phyloP scores from a whole-genome alignment of 2,797 vertebrate species.

The Clarias platycephalus region DNA sequence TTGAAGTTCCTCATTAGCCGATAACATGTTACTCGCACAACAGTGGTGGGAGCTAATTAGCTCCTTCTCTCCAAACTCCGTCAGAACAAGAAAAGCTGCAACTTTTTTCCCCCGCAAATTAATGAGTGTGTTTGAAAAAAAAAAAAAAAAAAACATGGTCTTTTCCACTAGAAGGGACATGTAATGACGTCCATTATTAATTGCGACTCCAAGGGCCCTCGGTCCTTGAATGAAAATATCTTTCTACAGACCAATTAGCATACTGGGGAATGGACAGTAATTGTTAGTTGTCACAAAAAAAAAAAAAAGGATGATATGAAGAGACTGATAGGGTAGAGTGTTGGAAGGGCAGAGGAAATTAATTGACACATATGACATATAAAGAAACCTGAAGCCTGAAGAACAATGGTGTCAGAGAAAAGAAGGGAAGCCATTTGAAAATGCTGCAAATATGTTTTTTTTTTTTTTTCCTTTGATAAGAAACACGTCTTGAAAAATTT shows the following conservation, averaged over 20 bases:
- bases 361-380: slow-evolving; percentile 16
- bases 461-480: slow-evolving; percentile 18
- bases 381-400: neutral
- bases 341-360: slow-evolving; percentile 16
- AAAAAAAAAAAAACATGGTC: slow-evolving; percentile 15
- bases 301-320: slow-evolving; percentile 33
- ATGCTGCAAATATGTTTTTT: slow-evolving; percentile 16
- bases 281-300: slow-evolving; percentile 15
- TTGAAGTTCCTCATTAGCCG: slow-evolving; percentile 47
- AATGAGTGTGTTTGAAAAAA: slow-evolving; percentile 48
- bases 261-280: slow-evolving; percentile 14
- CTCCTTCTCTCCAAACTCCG: slow-evolving; percentile 18
- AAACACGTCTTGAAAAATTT: neutral
- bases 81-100: slow-evolving; percentile 27
- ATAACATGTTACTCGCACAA: slow-evolving; percentile 31
- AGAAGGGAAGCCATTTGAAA: slow-evolving; percentile 10
- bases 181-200: slow-evolving; percentile 50
- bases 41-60: slow-evolving; percentile 46
- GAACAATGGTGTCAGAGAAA: slow-evolving; percentile 25
- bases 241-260: slow-evolving; percentile 42
- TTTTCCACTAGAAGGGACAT: slow-evolving; percentile 30
- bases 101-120: slow-evolving; percentile 38
- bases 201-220: slow-evolving; percentile 31
- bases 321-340: slow-evolving; percentile 29
- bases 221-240: slow-evolving; percentile 23